Percentiles rank a stretch among this genome's conserved stretches.
Conservation (phyloP, 2,797 vertebrate genomes). For the Dermochelys coriacea region DNA sequence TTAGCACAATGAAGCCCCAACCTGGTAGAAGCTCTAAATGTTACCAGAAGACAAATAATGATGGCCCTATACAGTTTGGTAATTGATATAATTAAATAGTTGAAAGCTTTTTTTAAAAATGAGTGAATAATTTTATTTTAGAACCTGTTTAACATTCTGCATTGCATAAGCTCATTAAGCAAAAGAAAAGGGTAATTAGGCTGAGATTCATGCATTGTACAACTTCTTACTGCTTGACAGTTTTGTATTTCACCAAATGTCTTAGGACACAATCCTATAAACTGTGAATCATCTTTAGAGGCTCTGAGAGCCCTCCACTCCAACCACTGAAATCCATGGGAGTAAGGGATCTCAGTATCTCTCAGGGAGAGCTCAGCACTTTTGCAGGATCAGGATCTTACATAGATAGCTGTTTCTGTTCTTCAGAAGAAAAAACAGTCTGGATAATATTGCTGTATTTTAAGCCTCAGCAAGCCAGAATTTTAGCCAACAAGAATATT, state of each 20-base stretch:
- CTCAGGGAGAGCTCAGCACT: not conserved
- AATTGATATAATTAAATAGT: not conserved
- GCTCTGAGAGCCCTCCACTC: not conserved
- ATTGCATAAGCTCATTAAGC: not conserved
- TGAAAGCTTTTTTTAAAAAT: not conserved
- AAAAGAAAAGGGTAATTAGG: not conserved
- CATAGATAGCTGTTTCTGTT: not conserved
- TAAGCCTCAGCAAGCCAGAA: not conserved
- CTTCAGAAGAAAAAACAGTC: not conserved
- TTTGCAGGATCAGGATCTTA: not conserved
- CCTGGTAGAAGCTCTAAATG: not conserved
- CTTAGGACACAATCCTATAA: not conserved
- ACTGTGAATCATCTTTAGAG: not conserved
- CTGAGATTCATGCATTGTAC: not conserved
- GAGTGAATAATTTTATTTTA: not conserved
- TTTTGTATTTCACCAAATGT: not conserved
- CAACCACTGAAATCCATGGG: not conserved
- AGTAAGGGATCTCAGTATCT: not conserved
- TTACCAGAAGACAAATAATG: not conserved
- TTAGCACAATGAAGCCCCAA: not conserved
- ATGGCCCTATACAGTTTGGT: not conserved
- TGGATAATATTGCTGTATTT: not conserved
- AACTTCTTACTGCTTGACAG: not conserved
- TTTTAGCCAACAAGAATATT: accelerated
- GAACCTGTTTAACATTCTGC: not conserved